Percentiles rank a stretch among this genome's conserved stretches.
Evolutionary conservation across 1,140 invertebrate genomes (phyloP).

Genomic region (Meloidogyne hapla): DNA sequence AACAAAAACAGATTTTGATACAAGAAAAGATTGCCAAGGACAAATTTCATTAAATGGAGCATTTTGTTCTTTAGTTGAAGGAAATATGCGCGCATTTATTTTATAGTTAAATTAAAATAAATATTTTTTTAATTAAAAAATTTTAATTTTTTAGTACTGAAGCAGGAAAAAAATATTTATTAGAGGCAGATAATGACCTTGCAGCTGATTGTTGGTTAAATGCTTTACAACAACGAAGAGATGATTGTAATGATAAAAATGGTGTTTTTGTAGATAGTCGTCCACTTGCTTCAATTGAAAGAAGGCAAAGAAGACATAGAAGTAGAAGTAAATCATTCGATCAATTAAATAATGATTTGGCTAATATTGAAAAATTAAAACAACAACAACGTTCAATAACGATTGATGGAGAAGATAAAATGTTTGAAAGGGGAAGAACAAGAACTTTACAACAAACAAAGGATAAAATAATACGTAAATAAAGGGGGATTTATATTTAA

Average conservation of each 20-base stretch:
- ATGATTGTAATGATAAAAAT: slow-evolving; percentile 25
- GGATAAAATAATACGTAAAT: not conserved
- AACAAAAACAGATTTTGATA: slow-evolving; percentile 55
- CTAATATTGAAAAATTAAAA: not conserved
- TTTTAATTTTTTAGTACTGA: slow-evolving; percentile 40
- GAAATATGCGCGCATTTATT: slow-evolving; percentile 51
- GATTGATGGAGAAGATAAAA: not conserved
- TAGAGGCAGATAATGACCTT: slow-evolving; percentile 54
- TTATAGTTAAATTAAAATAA: slow-evolving; percentile 49
- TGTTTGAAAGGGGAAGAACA: not conserved
- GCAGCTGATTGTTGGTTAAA: slow-evolving; percentile 54
- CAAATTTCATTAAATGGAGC: slow-evolving; percentile 40
- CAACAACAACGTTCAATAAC: not conserved
- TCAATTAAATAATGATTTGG: not conserved
- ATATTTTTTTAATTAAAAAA: not conserved
- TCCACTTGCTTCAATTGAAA: slow-evolving; percentile 7
- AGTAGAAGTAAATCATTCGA: slow-evolving; percentile 27
- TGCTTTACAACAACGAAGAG: slow-evolving; percentile 49
- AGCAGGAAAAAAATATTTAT: slow-evolving; percentile 48
- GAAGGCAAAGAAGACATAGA: slow-evolving; percentile 10
- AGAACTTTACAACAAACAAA: slow-evolving; percentile 3
- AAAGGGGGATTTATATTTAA: too few relatives aligned
- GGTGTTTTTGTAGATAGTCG: slow-evolving; percentile 1
- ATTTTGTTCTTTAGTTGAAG: slow-evolving; percentile 42
- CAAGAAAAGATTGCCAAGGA: slow-evolving; percentile 45